Base-by-base conservation (phyloP, 2,888 invertebrate species). In the Ichneumoninae sp. region DNA sequence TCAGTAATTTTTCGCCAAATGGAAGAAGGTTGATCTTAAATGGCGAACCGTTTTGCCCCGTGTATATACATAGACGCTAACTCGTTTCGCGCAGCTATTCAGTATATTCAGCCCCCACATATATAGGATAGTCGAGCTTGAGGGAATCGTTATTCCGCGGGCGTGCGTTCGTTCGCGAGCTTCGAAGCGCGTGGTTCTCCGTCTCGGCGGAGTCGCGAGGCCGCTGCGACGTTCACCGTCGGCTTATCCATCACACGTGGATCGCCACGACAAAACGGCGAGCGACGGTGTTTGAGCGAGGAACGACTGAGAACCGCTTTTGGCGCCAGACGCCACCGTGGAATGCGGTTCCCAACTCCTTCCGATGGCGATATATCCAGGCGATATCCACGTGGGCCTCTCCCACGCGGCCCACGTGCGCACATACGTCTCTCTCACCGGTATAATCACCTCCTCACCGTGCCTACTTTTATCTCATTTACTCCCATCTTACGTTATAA, bases 271-370 rank as follows among this genome's bases (percentile, higher is more conserved):
- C 44, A 77, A 62, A 74, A 62, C 57, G 44, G 40, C 44, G n/a
- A 8, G 8, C 36, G 52, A 68, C 69, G 66, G 30, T 44, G 26
- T 52, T 19, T 2, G 22, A 16, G 13, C 33, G 22, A 8, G n/a
- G 66, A 62, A 62, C 62, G 87, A 86, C 86, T 91, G 91, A 91
- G 91, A 90, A 90, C 89, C 91, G 86, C 91, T 90, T 90, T 89
- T 90, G 91, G 91, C 91, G 91, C 90, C 91, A 91, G 91, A 91
- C 90, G 90, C 90, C 90, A 90, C 89, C 88, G 62, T 89, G 90
- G 91, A 90, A 91, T 91, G 91, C 89, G 90, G 89, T 90, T 90
- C 88, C 88, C 89, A 88, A 89, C 89, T 91, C 89, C 89, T 89
- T 88, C 87, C 86, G 85, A 78, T 72, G 65, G 62, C 52, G 72